Evolutionary conservation across 1,140 invertebrate species (phyloP), one percentile per base, ranked within the genome.

Genomic region (Archegozetes longisetosus): DNA sequence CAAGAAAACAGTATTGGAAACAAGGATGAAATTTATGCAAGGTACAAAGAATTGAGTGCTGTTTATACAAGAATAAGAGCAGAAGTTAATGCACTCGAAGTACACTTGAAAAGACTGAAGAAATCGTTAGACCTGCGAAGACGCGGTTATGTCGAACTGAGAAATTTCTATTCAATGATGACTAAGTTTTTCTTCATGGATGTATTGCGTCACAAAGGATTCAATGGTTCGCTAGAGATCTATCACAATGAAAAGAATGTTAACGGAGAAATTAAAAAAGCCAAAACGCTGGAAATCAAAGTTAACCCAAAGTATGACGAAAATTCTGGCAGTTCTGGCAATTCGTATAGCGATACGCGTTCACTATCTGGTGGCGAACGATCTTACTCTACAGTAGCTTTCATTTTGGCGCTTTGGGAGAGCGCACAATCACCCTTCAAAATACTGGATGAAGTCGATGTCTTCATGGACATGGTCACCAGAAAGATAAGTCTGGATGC

Each of bases 371-470:
- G 94, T 49, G 94, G 94, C 12, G 94, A 98, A 76, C 78, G 89
- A 48, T 95, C 92, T 3, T 98, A 86, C 73, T 84, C 89, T 0
- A 97, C 91, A 0, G 84, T 97, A 9, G 86, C 88, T 20, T 91
- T 98, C 68, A 82, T 98, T 60, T 80, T 97, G 66, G 80, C 93
- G 2, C 75, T 98, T 14, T 98, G 94, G 94, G 83, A 88, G 48
- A 84, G 82, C 55, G 84, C 88, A 66, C 81, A 85, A 62, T 80
- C 88, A 60, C 94, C 94, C 0, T 96, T 98, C 72, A 85, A 89
- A 70, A 91, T 95, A 69, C 76, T 98, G 49, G 94, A 98, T 71
- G 94, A 98, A 76, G 97, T 97, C 72, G 94, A 98, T 71, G 92
- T 98, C 0, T 98, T 92, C 70, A 96, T 98, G 86, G 74, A 76